Base-by-base conservation (phyloP, 2,113 vertebrate species). In the Oenanthe oenanthe region DNA sequence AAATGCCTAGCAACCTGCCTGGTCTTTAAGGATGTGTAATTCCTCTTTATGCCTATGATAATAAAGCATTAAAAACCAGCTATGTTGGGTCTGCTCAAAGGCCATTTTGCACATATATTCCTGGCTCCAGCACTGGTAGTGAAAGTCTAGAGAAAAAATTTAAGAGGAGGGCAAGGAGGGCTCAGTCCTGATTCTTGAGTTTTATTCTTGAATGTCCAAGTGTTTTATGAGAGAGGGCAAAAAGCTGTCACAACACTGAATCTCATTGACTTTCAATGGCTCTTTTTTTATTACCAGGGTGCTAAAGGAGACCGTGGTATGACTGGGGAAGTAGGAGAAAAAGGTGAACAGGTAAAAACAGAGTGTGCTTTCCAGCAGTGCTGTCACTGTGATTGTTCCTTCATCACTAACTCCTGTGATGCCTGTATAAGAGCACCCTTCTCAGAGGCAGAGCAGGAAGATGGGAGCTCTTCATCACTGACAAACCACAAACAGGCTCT, bases 261-360 rank as follows among this genome's bases (percentile, higher is more conserved):
- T 61, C 12, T 73, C 54, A 73, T 10, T 85, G 70, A 65, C 42
- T 87, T 85, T 85, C 17, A 58, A 2, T 76, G 57, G 5, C 18
- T 66, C 54, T 88, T 29, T 91, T 86, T 34, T 90, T 68, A 32
- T 93, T 87, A 34, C 70, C 91, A 99, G 99, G 99, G 99, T 86
- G 50, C 98, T 72, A 99, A 99, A 98, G 99, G 99, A 88, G 98
- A 99, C 24, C 97, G 96, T 96, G 99, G 99, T 80, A 77, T 98
- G 74, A 57, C 96, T 76, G 99, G 99, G 32, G 95, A 97, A 76
- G 56, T 98, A 48, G 99, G 98, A 97, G 98, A 98, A 61, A 99
- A 99, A 97, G 99, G 99, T 66, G 98, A 99, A 95, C 98, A 98
- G 98, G 99, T 99, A 97, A 95, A 95, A 94, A 40, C 6, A 74